phyloP scores from a whole-genome alignment of 2,888 invertebrate genomes.

The Mactromeris polynyma region DNA sequence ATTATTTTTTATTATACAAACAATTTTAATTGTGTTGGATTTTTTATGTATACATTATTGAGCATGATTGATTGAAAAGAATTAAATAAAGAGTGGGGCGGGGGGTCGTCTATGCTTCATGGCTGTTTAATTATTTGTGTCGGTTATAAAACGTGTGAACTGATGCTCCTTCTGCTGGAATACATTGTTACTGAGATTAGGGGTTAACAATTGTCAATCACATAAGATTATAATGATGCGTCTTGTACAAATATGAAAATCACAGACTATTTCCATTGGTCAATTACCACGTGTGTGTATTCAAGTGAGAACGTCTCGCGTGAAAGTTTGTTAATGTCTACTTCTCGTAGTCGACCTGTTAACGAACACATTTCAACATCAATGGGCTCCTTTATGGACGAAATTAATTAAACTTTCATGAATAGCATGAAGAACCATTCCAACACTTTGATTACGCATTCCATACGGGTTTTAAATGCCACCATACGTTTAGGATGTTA shows the following conservation, averaged over 20 bases:
- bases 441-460: background rate
- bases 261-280: background rate
- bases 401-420: constrained; percentile 3
- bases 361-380: background rate
- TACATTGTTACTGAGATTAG: background rate
- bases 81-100: background rate
- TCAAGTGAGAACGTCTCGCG: background rate
- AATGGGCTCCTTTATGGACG: background rate
- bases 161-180: background rate
- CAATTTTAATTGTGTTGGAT: background rate
- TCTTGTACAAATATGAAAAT: background rate
- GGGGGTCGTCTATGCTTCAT: background rate
- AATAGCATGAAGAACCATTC: background rate
- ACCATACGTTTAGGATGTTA: background rate
- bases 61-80: background rate
- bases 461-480: constrained; percentile 2
- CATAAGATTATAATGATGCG: background rate
- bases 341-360: background rate
- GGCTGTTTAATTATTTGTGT: background rate
- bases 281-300: background rate
- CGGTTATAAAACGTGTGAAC: background rate
- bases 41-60: background rate
- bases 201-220: background rate
- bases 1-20: background rate
- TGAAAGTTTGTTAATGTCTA: background rate